Base-by-base conservation (phyloP, 2,113 vertebrate species). In the Gnathonemus echidnorhynchus region DNA sequence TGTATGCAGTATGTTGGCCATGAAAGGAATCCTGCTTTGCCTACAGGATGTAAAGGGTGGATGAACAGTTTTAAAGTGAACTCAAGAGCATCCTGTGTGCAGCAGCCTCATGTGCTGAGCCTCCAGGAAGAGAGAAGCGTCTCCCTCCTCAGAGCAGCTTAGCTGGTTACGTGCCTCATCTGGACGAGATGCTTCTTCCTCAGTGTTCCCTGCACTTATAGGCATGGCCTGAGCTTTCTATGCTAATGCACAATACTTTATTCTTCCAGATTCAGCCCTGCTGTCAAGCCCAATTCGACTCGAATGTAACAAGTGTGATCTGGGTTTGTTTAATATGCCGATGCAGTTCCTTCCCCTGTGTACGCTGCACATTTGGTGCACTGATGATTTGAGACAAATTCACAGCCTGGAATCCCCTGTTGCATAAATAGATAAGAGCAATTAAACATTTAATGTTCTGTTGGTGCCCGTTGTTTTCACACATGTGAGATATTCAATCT, bases 201-300 rank as follows among this genome's bases (percentile, higher is more conserved):
- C 5, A 39, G 5, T 87, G 15, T 53, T 53, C 27, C 48, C 21
- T 86, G 84, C 48, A 49, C 45, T 86, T 31, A 21, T 3, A 27
- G 11, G 11, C 88, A n/a, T 62, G 50, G 39, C 88, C 87, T 92
- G 89, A 88, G 90, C 46, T 90, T 88, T 46, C 90, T 91, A 90
- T 92, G 92, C 91, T 92, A 91, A 85, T 17, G 52, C 27, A 90
- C 31, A 90, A 80, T 92, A 89, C 66, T 90, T 89, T 91, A 89
- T 89, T 88, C 74, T 27, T 66, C 46, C 91, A 91, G 90, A 49
- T 85, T 62, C 88, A 90, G 45, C 39, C 17, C 86, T 92, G 91
- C 91, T 45, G 80, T 88, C 45, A 90, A 80, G 83, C 90, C 88
- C 89, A 91, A 70, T 39, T 5, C 89, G 85, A 91, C 88, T 92